phyloP scores from a whole-genome alignment of 2,113 vertebrate species.

The western clawed frog (Xenopus tropicalis) region UCB_Xtro_10.0 CM004446.2:125509001-125509500 shows the following conservation, averaged over 20 bases:
- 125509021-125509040: background rate
- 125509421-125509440: no score
- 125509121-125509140: conserved; percentile 13
- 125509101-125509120: conserved; percentile 19
- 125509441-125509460: no score
- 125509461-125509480: no score
- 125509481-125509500: no score
- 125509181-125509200: conserved; percentile 15
- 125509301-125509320: background rate
- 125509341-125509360: background rate
- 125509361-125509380: no score
- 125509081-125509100: background rate
- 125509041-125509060: background rate
- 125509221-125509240: conserved; percentile 14
- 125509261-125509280: conserved; percentile 11
- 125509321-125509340: background rate
- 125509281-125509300: background rate
- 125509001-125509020: background rate
- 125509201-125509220: conserved; percentile 15
- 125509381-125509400: no score
- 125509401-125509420: no score
- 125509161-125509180: conserved; percentile 8
- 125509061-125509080: background rate
- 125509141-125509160: conserved; percentile 7
- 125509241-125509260: conserved; percentile 13